Conservation (phyloP, 2,888 invertebrate genomes). For the Apamea crenata region DNA sequence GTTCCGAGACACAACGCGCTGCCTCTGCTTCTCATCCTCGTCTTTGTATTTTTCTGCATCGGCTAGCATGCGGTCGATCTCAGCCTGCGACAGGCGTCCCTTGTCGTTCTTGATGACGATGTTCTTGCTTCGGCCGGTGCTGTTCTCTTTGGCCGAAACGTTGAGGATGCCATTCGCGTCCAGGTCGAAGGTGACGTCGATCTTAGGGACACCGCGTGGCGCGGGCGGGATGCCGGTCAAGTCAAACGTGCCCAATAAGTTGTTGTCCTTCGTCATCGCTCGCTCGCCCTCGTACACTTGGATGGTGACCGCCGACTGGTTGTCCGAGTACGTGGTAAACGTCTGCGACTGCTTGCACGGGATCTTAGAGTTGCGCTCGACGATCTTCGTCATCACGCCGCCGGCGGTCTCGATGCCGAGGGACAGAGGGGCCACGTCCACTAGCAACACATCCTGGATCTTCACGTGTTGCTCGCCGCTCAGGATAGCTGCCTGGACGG, state of each 20-base stretch:
- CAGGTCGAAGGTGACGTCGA: constrained; percentile 93
- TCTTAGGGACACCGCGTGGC: constrained; percentile 92
- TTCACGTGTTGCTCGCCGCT: constrained; percentile 93
- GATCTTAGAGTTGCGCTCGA: constrained; percentile 93
- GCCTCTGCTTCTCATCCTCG: constrained; percentile 93
- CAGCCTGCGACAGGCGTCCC: constrained; percentile 94
- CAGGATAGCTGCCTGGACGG: constrained; percentile 93
- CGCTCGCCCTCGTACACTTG: constrained; percentile 95
- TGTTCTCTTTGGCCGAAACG: constrained; percentile 94
- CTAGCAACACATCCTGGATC: constrained; percentile 92
- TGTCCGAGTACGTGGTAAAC: constrained; percentile 95
- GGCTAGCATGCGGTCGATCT: constrained; percentile 94
- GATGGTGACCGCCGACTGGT: constrained; percentile 94
- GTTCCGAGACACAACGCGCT: constrained; percentile 93
- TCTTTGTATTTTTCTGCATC: constrained; percentile 94
- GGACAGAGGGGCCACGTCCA: constrained; percentile 92
- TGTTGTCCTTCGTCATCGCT: constrained; percentile 95
- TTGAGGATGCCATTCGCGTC: constrained; percentile 95
- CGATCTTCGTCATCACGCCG: constrained; percentile 94
- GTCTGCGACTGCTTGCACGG: constrained; percentile 93
- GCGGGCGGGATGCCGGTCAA: constrained; percentile 93
- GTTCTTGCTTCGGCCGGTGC: constrained; percentile 92
- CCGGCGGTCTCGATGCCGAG: constrained; percentile 95
- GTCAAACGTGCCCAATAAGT: constrained; percentile 92
- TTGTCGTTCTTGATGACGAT: constrained; percentile 96